Evolutionary conservation across 2,888 invertebrate genomes (phyloP).

Genomic region (Brachylomia viminalis): DNA sequence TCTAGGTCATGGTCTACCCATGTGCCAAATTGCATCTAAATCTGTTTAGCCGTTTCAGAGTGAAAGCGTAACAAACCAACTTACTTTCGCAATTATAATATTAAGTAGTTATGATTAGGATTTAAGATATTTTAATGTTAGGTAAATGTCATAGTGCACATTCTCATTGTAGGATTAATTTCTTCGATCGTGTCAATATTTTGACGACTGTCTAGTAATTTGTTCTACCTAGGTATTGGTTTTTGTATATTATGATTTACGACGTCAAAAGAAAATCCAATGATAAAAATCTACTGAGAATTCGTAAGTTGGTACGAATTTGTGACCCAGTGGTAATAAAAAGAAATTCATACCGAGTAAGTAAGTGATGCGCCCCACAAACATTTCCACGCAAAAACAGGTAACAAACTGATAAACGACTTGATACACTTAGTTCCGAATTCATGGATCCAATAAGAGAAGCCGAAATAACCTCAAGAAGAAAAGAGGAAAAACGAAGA

Average conservation of each 20-base stretch:
- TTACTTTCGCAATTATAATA: too few relatives aligned
- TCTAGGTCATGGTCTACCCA: too few relatives aligned
- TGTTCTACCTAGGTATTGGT: not conserved
- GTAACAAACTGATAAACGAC: conserved; percentile 68
- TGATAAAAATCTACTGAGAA: not conserved
- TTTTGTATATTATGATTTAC: too few relatives aligned
- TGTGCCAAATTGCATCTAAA: too few relatives aligned
- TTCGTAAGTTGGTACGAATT: not conserved
- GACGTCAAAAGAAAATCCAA: not conserved
- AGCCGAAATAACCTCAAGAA: conserved; percentile 65
- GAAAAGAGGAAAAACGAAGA: conserved; percentile 67
- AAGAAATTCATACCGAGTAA: conserved; percentile 38
- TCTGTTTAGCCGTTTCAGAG: too few relatives aligned
- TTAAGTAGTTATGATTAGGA: too few relatives aligned
- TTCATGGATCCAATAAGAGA: conserved; percentile 70
- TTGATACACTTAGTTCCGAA: conserved; percentile 69
- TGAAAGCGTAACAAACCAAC: too few relatives aligned
- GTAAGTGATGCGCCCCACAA: conserved; percentile 50
- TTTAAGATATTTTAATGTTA: too few relatives aligned
- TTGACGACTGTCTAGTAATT: not conserved
- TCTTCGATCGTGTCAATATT: not conserved
- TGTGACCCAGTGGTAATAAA: not conserved
- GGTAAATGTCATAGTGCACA: conserved; percentile 2
- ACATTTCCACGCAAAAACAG: conserved; percentile 57
- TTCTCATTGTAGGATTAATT: not conserved